phyloP scores from a whole-genome alignment of 2,888 invertebrate genomes.

The Phasia obesa region DNA sequence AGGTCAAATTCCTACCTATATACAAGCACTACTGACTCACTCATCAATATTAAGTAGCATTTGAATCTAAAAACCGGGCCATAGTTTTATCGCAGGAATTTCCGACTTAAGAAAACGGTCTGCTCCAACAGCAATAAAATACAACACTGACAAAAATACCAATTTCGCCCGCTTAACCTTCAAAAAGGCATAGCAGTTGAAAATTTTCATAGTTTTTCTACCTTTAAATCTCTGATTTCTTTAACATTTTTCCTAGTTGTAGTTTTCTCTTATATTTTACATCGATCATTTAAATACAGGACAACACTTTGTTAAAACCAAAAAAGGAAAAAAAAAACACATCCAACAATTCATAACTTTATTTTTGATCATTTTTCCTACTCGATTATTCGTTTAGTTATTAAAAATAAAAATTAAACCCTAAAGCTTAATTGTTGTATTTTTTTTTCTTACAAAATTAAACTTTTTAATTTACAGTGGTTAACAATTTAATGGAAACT shows the following conservation, averaged over 20 bases:
- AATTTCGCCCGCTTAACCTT: too few relatives aligned
- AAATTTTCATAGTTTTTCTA: neutral
- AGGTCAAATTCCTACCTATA: too few relatives aligned
- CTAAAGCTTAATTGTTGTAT: conserved; percentile 32
- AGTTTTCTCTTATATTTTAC: conserved; percentile 49
- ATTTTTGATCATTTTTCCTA: conserved; percentile 46
- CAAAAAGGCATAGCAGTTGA: too few relatives aligned
- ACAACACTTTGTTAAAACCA: conserved; percentile 44
- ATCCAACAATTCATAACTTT: conserved; percentile 54
- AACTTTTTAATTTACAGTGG: too few relatives aligned
- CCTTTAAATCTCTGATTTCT: conserved; percentile 18
- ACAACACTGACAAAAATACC: too few relatives aligned
- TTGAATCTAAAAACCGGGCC: too few relatives aligned
- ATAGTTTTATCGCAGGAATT: too few relatives aligned
- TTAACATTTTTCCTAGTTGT: conserved; percentile 24
- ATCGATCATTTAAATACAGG: conserved; percentile 56
- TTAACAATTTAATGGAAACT: too few relatives aligned
- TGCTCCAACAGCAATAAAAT: too few relatives aligned
- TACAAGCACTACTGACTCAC: too few relatives aligned
- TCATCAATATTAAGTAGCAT: too few relatives aligned
- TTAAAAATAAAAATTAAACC: conserved; percentile 62
- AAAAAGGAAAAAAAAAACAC: conserved; percentile 7
- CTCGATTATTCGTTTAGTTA: conserved; percentile 11
- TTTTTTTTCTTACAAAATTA: neutral
- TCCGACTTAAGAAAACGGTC: too few relatives aligned